phyloP scores from a whole-genome alignment of 2,797 vertebrate species.

The Podarcis lilfordi region DNA sequence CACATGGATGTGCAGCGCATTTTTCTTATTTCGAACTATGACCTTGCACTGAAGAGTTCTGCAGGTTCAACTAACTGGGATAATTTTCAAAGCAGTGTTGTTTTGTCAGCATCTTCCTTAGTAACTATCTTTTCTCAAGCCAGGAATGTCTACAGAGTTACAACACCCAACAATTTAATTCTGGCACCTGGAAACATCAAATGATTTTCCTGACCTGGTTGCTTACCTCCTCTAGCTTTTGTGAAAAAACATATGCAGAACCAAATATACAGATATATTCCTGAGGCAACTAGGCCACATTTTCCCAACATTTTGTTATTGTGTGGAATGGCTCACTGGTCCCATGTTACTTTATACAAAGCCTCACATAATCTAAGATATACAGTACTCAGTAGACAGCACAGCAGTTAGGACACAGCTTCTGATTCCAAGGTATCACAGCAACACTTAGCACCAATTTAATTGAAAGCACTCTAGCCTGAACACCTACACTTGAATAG shows the following conservation, averaged over 20 bases:
- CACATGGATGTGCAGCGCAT: background rate
- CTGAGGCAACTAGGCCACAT: background rate
- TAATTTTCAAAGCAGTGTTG: background rate
- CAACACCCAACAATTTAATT: background rate
- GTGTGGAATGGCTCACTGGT: too few species aligned
- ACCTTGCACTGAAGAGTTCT: background rate
- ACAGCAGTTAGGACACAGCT: constrained; percentile 48
- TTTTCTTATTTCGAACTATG: background rate
- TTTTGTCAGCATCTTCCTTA: background rate
- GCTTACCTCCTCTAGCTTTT: background rate
- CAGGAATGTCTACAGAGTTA: background rate
- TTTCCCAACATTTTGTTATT: background rate
- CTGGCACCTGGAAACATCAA: background rate
- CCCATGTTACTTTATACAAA: background rate
- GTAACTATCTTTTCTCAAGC: background rate
- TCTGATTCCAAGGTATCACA: constrained; percentile 55
- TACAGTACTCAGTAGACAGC: background rate
- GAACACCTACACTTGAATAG: constrained; percentile 53
- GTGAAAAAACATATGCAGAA: background rate
- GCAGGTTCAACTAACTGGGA: background rate
- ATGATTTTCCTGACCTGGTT: constrained; percentile 5
- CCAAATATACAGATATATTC: background rate
- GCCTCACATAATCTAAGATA: background rate
- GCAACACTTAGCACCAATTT: constrained; percentile 55
- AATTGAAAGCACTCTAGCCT: constrained; percentile 62